Evolutionary conservation across 2,113 vertebrate genomes (phyloP).

Genomic region (Quiscalus mexicanus): DNA sequence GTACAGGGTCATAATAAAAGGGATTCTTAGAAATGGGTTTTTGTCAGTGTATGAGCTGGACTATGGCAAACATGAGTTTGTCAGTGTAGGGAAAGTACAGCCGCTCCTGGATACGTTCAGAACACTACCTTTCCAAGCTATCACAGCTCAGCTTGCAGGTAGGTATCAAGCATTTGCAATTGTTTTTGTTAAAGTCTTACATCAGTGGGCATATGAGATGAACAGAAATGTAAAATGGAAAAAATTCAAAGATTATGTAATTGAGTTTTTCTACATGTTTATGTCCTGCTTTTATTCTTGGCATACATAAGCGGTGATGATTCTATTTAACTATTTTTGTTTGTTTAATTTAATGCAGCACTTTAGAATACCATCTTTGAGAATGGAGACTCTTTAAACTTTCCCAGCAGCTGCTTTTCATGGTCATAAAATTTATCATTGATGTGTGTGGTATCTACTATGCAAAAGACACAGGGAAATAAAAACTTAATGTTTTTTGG

Average conservation of each 20-base stretch:
- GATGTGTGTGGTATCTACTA: background rate
- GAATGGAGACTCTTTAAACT: background rate
- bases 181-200: background rate
- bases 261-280: background rate
- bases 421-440: background rate
- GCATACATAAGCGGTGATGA: background rate
- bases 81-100: constrained; percentile 77
- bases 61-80: constrained; percentile 89
- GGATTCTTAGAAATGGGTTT: constrained; percentile 83
- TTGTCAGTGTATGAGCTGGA: constrained; percentile 91
- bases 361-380: background rate
- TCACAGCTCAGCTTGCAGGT: constrained; percentile 92
- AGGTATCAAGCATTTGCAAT: background rate
- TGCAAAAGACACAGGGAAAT: background rate
- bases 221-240: background rate
- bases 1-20: constrained; percentile 90
- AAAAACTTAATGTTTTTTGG: background rate
- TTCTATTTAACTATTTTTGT: background rate
- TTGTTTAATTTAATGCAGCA: background rate
- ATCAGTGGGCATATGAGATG: background rate
- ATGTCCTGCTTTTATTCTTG: background rate
- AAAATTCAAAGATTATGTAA: background rate
- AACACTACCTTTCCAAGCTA: constrained; percentile 90
- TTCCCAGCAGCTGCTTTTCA: background rate
- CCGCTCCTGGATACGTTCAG: constrained; percentile 84